These are phyloP conservation scores for Brachyrhaphis roseni DNA, from an alignment of 2,797 vertebrate species.

Conservation along the genomic window DNA sequence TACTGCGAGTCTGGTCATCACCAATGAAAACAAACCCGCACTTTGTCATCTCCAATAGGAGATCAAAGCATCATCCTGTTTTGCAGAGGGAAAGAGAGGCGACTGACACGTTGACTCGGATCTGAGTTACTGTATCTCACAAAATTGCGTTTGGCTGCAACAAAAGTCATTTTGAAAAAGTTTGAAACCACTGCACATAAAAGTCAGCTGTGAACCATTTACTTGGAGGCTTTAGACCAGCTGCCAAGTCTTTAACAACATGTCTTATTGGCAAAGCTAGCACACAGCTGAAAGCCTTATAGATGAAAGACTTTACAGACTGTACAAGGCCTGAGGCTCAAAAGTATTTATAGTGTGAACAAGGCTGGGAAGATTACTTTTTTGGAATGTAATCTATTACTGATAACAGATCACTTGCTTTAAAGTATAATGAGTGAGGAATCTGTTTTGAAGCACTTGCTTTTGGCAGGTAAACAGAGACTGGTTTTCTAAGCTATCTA, in stretches of 20 bases:
- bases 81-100: not conserved
- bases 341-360: constrained; percentile 68
- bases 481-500: constrained; percentile 17
- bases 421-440: constrained; percentile 36
- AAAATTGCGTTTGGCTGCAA: constrained; percentile 55
- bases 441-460: constrained; percentile 30
- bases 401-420: constrained; percentile 51
- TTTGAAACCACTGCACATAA: constrained; percentile 59
- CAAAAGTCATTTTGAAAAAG: constrained; percentile 55
- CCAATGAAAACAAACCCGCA: constrained; percentile 19
- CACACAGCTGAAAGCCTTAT: constrained; percentile 67
- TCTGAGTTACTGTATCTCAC: constrained; percentile 26
- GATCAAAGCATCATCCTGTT: not conserved
- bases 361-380: constrained; percentile 49
- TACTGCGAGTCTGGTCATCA: constrained; percentile 29
- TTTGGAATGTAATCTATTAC: constrained; percentile 61
- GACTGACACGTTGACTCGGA: constrained; percentile 34
- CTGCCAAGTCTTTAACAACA: constrained; percentile 72
- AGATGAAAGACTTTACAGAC: constrained; percentile 68
- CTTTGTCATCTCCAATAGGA: constrained; percentile 16
- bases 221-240: constrained; percentile 58
- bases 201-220: constrained; percentile 75
- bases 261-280: constrained; percentile 69
- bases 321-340: constrained; percentile 57
- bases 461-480: constrained; percentile 21